phyloP scores from a whole-genome alignment of 2,888 invertebrate genomes.

The Andrena bicolor region DNA sequence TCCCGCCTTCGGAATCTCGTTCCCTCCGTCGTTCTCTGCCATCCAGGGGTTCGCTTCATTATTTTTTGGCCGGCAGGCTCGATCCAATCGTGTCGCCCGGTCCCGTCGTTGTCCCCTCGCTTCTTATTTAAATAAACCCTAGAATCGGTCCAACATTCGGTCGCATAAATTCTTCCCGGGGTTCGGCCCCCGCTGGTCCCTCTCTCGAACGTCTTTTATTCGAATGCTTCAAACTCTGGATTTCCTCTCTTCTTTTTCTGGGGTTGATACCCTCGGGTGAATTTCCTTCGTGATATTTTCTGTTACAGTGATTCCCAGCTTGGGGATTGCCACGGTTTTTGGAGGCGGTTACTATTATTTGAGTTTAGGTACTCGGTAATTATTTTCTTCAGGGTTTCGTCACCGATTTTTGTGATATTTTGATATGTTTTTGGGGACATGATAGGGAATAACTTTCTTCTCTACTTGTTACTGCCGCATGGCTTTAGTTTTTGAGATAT shows the following conservation, averaged over 20 bases:
- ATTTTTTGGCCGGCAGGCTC: conserved; percentile 9
- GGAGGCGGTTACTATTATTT: no score
- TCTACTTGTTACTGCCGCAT: no score
- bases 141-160: conserved; percentile 8
- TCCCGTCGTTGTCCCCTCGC: neutral
- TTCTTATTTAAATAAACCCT: conserved; percentile 36
- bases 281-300: no score
- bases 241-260: neutral
- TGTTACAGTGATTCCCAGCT: no score
- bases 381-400: no score
- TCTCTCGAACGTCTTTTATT: neutral
- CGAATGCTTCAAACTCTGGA: neutral
- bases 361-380: no score
- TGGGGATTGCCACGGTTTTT: no score
- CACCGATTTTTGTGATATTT: no score
- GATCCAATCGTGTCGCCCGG: conserved; percentile 14
- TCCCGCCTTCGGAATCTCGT: conserved; percentile 35
- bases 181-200: neutral
- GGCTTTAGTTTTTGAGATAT: no score
- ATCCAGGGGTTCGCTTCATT: conserved; percentile 21
- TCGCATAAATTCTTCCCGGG: neutral
- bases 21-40: conserved; percentile 6
- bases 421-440: no score
- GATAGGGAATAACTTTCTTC: no score
- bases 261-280: neutral